Percentiles rank a stretch among this genome's conserved stretches.
Evolutionary conservation across 2,888 invertebrate species (phyloP).

Genomic region (Terebella lapidaria): DNA sequence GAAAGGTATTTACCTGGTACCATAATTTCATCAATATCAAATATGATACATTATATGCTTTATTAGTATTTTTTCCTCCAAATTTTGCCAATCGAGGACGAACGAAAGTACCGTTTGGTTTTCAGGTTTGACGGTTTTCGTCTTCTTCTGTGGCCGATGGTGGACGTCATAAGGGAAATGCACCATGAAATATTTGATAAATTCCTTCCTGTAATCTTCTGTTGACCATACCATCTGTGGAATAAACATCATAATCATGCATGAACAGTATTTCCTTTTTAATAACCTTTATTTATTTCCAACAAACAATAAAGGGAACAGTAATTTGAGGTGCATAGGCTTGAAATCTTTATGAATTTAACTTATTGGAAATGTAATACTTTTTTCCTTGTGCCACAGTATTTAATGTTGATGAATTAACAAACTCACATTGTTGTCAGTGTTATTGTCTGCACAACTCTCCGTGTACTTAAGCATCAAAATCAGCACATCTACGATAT

Average conservation of each 20-base stretch:
- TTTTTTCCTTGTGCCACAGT: too few species aligned
- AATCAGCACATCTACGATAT: slow-evolving; percentile 31
- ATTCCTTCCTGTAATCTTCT: slow-evolving; percentile 25
- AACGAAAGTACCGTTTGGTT: neutral
- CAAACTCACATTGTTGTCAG: neutral
- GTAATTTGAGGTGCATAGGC: neutral
- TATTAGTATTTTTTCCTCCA: neutral
- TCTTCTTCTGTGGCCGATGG: too few species aligned
- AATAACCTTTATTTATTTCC: too few species aligned
- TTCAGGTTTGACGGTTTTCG: too few species aligned
- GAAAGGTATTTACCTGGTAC: too few species aligned
- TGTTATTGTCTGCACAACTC: too few species aligned
- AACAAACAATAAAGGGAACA: too few species aligned
- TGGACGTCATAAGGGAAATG: slow-evolving; percentile 33
- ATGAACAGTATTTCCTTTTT: neutral
- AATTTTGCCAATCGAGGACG: neutral
- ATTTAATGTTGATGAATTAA: too few species aligned
- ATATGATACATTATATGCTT: too few species aligned
- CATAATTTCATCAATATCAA: too few species aligned
- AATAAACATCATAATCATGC: neutral
- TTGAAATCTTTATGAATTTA: neutral
- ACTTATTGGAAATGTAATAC: neutral
- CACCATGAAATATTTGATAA: slow-evolving; percentile 29
- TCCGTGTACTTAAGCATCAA: slow-evolving; percentile 28
- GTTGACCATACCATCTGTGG: slow-evolving; percentile 10